phyloP scores from a whole-genome alignment of 2,888 invertebrate species.

The Agrochola circellaris region DNA sequence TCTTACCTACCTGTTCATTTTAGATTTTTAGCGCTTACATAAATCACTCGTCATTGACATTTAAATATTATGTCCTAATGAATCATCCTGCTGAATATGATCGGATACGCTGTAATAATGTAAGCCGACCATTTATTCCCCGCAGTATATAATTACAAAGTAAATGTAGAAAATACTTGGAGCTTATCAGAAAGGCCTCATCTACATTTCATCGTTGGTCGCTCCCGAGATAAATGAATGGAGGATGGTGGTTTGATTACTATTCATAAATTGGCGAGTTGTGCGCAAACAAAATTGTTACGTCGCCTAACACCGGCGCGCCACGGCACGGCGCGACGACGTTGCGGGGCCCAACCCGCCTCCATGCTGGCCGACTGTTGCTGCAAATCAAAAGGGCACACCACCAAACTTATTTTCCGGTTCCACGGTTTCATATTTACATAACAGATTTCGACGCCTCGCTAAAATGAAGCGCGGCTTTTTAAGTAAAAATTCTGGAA shows the following conservation, averaged over 20 bases:
- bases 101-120: slow-evolving; percentile 62
- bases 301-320: slow-evolving; percentile 65
- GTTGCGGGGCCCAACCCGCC: slow-evolving; percentile 47
- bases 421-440: slow-evolving; percentile 79
- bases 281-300: slow-evolving; percentile 77
- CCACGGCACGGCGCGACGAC: slow-evolving; percentile 6
- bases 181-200: slow-evolving; percentile 82
- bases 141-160: slow-evolving; percentile 77
- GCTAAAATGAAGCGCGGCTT: slow-evolving; percentile 69
- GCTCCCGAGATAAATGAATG: slow-evolving; percentile 81
- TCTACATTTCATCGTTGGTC: slow-evolving; percentile 84
- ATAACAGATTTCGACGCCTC: slow-evolving; percentile 74
- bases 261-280: slow-evolving; percentile 84
- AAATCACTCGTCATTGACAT: slow-evolving; percentile 50
- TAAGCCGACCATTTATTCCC: slow-evolving; percentile 72
- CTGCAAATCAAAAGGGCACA: slow-evolving; percentile 74
- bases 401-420: slow-evolving; percentile 82
- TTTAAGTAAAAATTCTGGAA: slow-evolving; percentile 66
- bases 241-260: slow-evolving; percentile 82
- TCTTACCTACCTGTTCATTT: slow-evolving; percentile 44
- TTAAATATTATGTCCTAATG: slow-evolving; percentile 47
- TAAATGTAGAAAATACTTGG: slow-evolving; percentile 79
- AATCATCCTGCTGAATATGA: slow-evolving; percentile 52
- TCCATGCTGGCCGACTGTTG: slow-evolving; percentile 66
- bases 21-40: slow-evolving; percentile 44